Base-by-base conservation (phyloP, 2,888 invertebrate species). In the Drosophila rellima region DNA sequence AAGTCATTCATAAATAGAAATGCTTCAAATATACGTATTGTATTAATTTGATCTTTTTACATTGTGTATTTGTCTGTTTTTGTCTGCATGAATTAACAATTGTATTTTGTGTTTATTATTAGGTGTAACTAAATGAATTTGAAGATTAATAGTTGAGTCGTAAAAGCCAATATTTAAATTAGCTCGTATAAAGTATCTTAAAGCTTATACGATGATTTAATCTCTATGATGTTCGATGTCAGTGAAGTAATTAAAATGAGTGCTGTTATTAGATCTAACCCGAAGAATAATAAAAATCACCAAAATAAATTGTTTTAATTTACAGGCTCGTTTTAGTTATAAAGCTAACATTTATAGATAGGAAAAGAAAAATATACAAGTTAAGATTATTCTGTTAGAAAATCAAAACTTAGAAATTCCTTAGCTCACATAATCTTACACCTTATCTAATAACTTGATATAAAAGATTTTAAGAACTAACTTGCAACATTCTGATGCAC, bases 1-100 rank as follows among this genome's bases (percentile, higher is more conserved):
- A 71, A 78, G 73, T 74, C 78, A 63, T 71, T 65, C 48, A 62
- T 57, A 66, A 64, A 69, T 80, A 70, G 61, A 67, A 67, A 64
- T 23, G 40, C 26, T 11, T 33, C n/a, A 18, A 31, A 48, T 23
- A 61, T 61, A 60, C n/a, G 26, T 18, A 26, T 42, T 20, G 26
- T 18, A 26, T 37, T 26, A 35, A 50, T 44, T 4, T 51, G 29
- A 23, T 39, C 33, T 29, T 6, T 26, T 44, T n/a, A 55, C 29
- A 70, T 45, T 15, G 26, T 10, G 10, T 8, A 18, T 55, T 55
- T 17, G 15, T 23, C 45, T 33, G 40, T 54, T 54, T 33, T 33
- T 44, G 7, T 44, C 2, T 45, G 31, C n/a, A 44, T 23, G 13
- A 33, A 20, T 35, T 5, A 42, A 52, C 35, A 44, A n/a, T n/a